Evolutionary conservation across 2,113 vertebrate genomes (phyloP).

Genomic region (Salvator merianae): DNA sequence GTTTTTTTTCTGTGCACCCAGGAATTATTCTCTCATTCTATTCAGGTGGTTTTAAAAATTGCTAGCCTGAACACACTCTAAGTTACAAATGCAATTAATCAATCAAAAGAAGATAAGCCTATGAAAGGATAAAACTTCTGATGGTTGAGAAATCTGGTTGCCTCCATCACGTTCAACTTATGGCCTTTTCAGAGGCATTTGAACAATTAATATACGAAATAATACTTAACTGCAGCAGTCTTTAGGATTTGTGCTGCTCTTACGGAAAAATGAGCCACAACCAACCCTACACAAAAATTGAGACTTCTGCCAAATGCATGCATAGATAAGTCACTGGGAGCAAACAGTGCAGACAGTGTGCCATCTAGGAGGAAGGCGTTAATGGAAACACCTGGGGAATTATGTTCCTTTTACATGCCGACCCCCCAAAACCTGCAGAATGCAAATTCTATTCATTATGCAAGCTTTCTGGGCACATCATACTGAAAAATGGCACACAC

Average conservation of each 20-base stretch:
- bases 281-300: background rate
- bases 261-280: background rate
- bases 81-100: too few species aligned
- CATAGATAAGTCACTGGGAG: constrained; percentile 15
- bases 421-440: background rate
- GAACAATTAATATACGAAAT: background rate
- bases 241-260: background rate
- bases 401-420: constrained; percentile 16
- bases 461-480: constrained; percentile 14
- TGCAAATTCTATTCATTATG: constrained; percentile 22
- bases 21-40: too few species aligned
- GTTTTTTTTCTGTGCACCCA: too few species aligned
- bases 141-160: too few species aligned
- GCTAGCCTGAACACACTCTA: too few species aligned
- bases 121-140: too few species aligned
- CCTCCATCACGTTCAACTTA: background rate
- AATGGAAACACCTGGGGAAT: constrained; percentile 34
- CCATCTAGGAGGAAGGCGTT: background rate
- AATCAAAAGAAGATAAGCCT: too few species aligned
- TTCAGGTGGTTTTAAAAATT: too few species aligned
- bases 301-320: background rate
- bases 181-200: background rate
- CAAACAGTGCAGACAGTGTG: background rate
- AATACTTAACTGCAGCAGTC: background rate
- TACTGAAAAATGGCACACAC: constrained; percentile 39